Percentiles rank a stretch among this genome's conserved stretches.
Conservation (phyloP, 2,113 vertebrate genomes). For the Vulpes vulpes region DNA sequence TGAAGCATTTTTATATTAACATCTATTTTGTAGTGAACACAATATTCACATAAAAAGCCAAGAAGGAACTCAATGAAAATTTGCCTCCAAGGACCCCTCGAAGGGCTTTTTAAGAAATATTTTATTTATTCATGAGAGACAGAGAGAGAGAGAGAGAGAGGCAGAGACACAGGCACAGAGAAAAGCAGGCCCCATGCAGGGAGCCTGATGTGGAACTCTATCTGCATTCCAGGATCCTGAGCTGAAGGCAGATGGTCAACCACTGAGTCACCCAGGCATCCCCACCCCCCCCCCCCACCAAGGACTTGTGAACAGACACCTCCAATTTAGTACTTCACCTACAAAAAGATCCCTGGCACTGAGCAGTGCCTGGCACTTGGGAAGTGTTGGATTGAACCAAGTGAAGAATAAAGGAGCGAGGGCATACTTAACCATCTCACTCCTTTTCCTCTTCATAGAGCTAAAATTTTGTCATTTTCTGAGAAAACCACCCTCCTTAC, state of each 20-base stretch:
- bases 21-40: neutral
- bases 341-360: neutral
- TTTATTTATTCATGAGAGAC: no score
- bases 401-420: neutral
- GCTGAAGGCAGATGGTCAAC: no score
- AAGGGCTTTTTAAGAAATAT: no score
- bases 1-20: neutral
- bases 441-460: neutral
- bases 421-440: neutral
- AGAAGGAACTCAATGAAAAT: neutral
- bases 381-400: neutral
- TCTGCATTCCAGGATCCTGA: no score
- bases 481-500: neutral
- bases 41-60: neutral
- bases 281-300: no score
- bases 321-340: no score
- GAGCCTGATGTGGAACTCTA: no score
- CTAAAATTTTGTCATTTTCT: constrained; percentile 6
- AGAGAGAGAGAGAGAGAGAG: no score
- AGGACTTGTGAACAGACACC: neutral
- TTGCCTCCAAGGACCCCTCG: neutral
- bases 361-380: neutral
- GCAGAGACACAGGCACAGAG: no score
- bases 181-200: no score
- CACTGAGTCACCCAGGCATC: no score